These are phyloP conservation scores for Antedon mediterranea DNA, from an alignment of 53 echinoderm and acorn worm species.

Conservation along the genomic window DNA sequence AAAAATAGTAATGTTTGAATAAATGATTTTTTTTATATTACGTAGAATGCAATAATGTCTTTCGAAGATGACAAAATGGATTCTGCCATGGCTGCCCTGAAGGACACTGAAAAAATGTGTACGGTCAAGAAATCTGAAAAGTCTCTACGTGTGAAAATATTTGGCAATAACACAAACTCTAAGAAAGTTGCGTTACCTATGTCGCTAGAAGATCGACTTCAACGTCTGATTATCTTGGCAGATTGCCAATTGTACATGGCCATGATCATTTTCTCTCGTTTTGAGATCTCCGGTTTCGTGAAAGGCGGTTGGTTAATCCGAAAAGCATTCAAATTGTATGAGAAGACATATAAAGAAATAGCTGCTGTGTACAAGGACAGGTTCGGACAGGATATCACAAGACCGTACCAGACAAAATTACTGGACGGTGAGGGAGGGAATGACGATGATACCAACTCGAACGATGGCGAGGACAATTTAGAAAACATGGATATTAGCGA, in stretches of 20 bases:
- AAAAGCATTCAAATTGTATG: conserved; percentile 86
- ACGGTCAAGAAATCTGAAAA: conserved; percentile 45
- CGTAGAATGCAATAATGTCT: conserved; percentile 90
- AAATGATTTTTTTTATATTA: neutral
- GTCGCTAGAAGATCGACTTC: conserved; percentile 58
- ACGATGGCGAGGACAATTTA: conserved; percentile 11
- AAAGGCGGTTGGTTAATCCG: conserved; percentile 81
- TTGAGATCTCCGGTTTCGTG: conserved; percentile 62
- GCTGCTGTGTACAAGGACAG: conserved; percentile 37
- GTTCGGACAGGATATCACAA: conserved; percentile 41
- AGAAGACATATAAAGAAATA: conserved; percentile 78
- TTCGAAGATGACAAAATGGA: conserved; percentile 95
- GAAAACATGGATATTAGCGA: conserved; percentile 33
- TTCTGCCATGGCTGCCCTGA: conserved; percentile 50
- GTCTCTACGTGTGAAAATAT: conserved; percentile 54
- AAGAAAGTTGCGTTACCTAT: conserved; percentile 13
- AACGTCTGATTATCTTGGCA: conserved; percentile 56
- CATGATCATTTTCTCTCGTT: conserved; percentile 68
- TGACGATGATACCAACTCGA: conserved; percentile 8
- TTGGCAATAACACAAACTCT: conserved; percentile 23
- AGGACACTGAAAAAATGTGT: conserved; percentile 87
- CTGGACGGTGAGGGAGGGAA: conserved; percentile 3
- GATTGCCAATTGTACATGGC: conserved; percentile 95
- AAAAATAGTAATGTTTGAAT: too few species aligned
- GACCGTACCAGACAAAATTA: conserved; percentile 25